phyloP scores from a whole-genome alignment of 2,113 vertebrate species.

The Heliornis fulica region DNA sequence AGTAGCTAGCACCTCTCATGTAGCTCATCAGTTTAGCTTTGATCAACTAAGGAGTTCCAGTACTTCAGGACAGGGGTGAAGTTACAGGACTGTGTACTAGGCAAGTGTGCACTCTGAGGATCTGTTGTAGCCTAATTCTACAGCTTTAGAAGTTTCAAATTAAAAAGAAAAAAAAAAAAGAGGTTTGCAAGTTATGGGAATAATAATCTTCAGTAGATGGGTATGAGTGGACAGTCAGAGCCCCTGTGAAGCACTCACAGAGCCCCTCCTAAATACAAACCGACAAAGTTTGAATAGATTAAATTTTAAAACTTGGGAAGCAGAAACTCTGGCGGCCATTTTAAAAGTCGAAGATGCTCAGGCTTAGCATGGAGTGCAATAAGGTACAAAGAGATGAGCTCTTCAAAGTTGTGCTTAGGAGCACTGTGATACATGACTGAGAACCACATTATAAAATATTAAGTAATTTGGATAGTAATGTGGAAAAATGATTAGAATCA shows the following conservation, averaged over 20 bases:
- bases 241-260: neutral
- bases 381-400: neutral
- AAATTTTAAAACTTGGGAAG: neutral
- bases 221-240: neutral
- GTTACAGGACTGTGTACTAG: neutral
- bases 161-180: neutral
- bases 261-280: neutral
- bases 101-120: neutral
- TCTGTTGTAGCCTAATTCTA: neutral
- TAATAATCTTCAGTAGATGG: neutral
- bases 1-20: neutral
- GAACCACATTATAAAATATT: constrained; percentile 43
- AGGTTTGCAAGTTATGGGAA: neutral
- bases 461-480: constrained; percentile 12
- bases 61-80: neutral
- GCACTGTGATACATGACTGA: neutral
- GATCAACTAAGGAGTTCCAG: neutral
- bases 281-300: neutral
- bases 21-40: neutral
- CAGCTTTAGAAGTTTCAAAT: neutral
- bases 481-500: constrained; percentile 42
- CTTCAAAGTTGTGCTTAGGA: constrained; percentile 15
- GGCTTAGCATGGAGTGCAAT: neutral
- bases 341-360: neutral
- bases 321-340: neutral